A percentile compares a stretch with the other conserved stretches of the same genome.
These are phyloP conservation scores for Scaptodrosophila latifasciaeformis DNA, from an alignment of 2,888 invertebrate genomes.

Conservation along the genomic window DNA sequence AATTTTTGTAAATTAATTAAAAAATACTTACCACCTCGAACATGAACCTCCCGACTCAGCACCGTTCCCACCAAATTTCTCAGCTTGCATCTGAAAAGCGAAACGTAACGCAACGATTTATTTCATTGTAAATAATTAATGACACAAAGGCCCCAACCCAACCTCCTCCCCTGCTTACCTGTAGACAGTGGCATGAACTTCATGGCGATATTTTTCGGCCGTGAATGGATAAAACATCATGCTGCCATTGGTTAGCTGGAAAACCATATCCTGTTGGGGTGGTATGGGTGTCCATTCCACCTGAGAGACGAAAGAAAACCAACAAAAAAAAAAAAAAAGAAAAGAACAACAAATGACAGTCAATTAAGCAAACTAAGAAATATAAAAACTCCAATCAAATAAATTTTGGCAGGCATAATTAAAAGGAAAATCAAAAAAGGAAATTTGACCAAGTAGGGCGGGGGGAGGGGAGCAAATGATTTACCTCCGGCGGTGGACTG, in stretches of 20 bases:
- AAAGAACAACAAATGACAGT: conserved; percentile 31
- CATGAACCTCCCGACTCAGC: conserved; percentile 89
- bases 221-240: conserved; percentile 90
- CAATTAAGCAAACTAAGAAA: conserved; percentile 45
- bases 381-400: conserved; percentile 10
- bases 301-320: conserved; percentile 64
- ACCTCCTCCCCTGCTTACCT: conserved; percentile 76
- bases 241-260: conserved; percentile 87
- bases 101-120: neutral
- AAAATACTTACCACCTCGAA: conserved; percentile 87
- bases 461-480: conserved; percentile 12
- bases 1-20: conserved; percentile 42
- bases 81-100: conserved; percentile 76
- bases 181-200: conserved; percentile 90
- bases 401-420: conserved; percentile 60
- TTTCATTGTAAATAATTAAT: conserved; percentile 1
- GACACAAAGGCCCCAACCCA: neutral
- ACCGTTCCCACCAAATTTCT: conserved; percentile 84
- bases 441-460: conserved; percentile 4
- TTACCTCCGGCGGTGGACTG: conserved; percentile 82
- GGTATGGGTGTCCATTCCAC: conserved; percentile 86
- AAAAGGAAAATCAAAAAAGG: conserved; percentile 42
- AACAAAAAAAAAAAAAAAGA: too few relatives aligned
- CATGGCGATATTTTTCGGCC: conserved; percentile 86
- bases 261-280: conserved; percentile 82